These are phyloP conservation scores for Pogonognathellus flavescens DNA, from an alignment of 1,140 invertebrate species.

Conservation along the genomic window DNA sequence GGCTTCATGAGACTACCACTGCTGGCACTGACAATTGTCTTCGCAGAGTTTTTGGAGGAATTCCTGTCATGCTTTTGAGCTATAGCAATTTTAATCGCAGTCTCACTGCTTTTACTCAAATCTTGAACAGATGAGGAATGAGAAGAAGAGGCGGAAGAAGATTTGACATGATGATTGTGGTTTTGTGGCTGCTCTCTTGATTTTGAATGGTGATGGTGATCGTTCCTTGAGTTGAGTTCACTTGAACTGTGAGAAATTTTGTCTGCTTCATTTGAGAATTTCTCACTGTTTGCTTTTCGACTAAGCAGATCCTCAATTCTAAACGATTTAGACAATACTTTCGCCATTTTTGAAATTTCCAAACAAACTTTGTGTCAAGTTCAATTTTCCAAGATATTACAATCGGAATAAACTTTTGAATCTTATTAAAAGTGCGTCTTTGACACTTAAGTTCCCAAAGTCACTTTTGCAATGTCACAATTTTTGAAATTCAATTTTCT, in stretches of 20 bases:
- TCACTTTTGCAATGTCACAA: too few species aligned
- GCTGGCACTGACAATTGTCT: background rate
- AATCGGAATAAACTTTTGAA: too few species aligned
- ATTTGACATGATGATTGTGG: background rate
- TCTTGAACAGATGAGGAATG: background rate
- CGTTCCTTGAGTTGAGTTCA: background rate
- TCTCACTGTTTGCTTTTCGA: slow-evolving; percentile 17
- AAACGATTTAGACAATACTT: slow-evolving; percentile 27
- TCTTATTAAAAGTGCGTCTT: too few species aligned
- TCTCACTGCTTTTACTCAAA: background rate
- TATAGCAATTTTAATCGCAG: background rate
- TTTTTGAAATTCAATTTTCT: too few species aligned
- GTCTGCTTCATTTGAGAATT: background rate
- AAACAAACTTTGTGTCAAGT: too few species aligned
- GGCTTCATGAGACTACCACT: slow-evolving; percentile 3
- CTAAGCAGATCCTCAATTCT: slow-evolving; percentile 38
- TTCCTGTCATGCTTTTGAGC: background rate
- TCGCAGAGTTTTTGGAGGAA: background rate
- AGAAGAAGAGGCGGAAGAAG: too few species aligned
- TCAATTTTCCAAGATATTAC: too few species aligned
- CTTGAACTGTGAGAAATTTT: background rate
- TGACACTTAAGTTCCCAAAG: too few species aligned
- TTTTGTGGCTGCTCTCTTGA: background rate
- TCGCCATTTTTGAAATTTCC: background rate
- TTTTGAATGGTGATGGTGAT: background rate